phyloP scores from a whole-genome alignment of 2,888 invertebrate species.

The Thecocarcelia acutangulata region DNA sequence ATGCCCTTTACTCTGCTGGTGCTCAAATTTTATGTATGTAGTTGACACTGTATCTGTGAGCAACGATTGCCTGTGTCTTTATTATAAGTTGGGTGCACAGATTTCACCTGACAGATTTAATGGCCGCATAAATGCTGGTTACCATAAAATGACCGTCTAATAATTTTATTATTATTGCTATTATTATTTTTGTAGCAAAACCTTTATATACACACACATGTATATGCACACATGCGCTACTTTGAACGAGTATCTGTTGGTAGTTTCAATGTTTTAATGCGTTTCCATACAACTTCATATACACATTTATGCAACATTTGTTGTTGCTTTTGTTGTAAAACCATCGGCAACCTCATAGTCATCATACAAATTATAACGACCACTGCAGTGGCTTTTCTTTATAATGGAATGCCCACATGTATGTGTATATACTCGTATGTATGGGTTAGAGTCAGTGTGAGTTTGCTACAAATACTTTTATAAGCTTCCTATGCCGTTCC shows the following conservation, averaged over 20 bases:
- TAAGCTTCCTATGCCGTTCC: conserved; percentile 19
- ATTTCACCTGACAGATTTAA: conserved; percentile 75
- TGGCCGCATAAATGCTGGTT: conserved; percentile 74
- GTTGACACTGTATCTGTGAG: background rate
- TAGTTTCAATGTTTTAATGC: conserved; percentile 23
- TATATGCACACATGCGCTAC: background rate
- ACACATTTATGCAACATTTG: conserved; percentile 10
- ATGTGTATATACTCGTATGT: background rate
- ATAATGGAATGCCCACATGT: background rate
- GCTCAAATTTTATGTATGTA: background rate
- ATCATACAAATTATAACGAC: conserved; percentile 60
- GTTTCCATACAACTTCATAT: conserved; percentile 9
- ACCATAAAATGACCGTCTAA: conserved; percentile 72
- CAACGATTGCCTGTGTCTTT: conserved; percentile 28
- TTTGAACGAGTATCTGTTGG: background rate
- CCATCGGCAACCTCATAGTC: conserved; percentile 26
- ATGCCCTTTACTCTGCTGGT: conserved; percentile 11
- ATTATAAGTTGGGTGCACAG: conserved; percentile 68
- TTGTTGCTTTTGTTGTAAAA: conserved; percentile 24
- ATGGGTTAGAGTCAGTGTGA: background rate
- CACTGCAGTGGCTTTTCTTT: conserved; percentile 54
- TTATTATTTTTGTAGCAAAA: conserved; percentile 27
- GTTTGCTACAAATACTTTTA: conserved; percentile 33
- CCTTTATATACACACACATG: background rate
- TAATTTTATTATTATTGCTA: conserved; percentile 68